These are phyloP conservation scores for Bos taurus DNA, from an alignment of 2,113 vertebrate species.

Conservation along the genomic window ARS-UCD2.0 NC_037336.1:81764001-81764500, in stretches of 20 bases:
- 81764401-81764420: neutral
- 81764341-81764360: neutral
- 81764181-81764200: neutral
- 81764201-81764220: neutral
- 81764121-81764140: neutral
- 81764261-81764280: neutral
- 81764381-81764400: neutral
- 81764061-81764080: neutral
- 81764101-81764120: neutral
- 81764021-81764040: neutral
- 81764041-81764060: neutral
- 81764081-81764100: neutral
- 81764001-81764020: neutral
- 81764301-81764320: neutral
- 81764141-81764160: neutral
- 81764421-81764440: neutral
- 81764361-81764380: neutral
- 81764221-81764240: neutral
- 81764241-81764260: neutral
- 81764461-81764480: neutral
- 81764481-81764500: neutral
- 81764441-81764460: neutral
- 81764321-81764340: neutral
- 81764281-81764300: neutral
- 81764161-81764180: neutral